phyloP scores from a whole-genome alignment of 2,888 invertebrate genomes.

The Drymonia ruficornis region DNA sequence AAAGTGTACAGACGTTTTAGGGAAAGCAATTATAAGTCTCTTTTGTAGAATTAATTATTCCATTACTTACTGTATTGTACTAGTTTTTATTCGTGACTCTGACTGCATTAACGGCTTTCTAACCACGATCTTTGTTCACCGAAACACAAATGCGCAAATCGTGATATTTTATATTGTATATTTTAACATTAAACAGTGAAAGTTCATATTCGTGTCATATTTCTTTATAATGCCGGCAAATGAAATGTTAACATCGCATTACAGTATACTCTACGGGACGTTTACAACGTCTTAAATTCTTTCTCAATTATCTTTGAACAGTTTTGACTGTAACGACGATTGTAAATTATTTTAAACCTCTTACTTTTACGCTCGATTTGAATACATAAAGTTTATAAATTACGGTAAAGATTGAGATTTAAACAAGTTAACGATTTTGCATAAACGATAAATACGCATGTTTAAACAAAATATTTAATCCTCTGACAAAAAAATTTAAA shows the following conservation, averaged over 20 bases:
- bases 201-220: constrained; percentile 35
- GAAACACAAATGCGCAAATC: constrained; percentile 36
- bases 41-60: constrained; percentile 35
- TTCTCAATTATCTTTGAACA: constrained; percentile 1
- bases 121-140: constrained; percentile 38
- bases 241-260: neutral
- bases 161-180: constrained; percentile 45
- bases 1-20: constrained; percentile 30
- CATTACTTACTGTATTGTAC: constrained; percentile 32
- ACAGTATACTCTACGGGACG: neutral
- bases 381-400: neutral
- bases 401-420: neutral
- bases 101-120: constrained; percentile 38
- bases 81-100: constrained; percentile 42
- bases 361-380: constrained; percentile 1
- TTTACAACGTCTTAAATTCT: neutral
- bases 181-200: constrained; percentile 39
- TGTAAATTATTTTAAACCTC: neutral
- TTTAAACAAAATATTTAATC: too few relatives aligned
- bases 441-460: neutral
- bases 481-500: too few relatives aligned
- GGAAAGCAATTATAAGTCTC: constrained; percentile 28
- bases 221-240: constrained; percentile 22
- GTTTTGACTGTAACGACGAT: neutral
- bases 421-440: neutral